A percentile compares a stretch with the other conserved stretches of the same genome.
Evolutionary conservation across 2,113 vertebrate genomes (phyloP).

Genomic region (Prochilodus magdalenae): DNA sequence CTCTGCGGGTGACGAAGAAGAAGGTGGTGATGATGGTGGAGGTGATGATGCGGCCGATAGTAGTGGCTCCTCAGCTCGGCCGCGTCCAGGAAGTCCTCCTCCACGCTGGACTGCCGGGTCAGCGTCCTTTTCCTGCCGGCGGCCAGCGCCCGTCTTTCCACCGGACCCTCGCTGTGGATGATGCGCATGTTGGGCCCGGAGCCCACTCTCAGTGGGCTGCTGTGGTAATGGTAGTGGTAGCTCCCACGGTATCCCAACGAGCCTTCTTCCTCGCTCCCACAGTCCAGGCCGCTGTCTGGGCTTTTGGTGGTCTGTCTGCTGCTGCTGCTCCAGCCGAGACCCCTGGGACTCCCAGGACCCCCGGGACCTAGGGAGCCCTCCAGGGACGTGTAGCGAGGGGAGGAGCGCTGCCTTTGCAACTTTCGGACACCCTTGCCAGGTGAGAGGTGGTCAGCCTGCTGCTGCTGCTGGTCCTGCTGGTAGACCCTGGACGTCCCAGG

Average conservation of each 20-base stretch:
- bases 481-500: conserved; percentile 71
- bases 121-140: conserved; percentile 87
- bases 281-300: conserved; percentile 96
- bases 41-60: conserved; percentile 49
- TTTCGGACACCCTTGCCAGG: conserved; percentile 60
- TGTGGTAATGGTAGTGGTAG: conserved; percentile 62
- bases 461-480: conserved; percentile 12
- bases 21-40: conserved; percentile 45
- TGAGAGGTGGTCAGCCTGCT: conserved; percentile 61
- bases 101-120: conserved; percentile 89
- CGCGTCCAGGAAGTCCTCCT: conserved; percentile 87
- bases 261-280: conserved; percentile 93
- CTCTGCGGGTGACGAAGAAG: conserved; percentile 71
- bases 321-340: conserved; percentile 62
- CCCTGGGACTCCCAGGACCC: background rate
- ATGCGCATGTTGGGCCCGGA: conserved; percentile 68
- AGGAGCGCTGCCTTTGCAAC: conserved; percentile 74
- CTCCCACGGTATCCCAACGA: conserved; percentile 72
- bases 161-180: conserved; percentile 80
- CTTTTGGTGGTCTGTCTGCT: conserved; percentile 81
- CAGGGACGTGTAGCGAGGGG: conserved; percentile 75
- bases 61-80: conserved; percentile 62
- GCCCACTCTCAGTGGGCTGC: conserved; percentile 63
- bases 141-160: conserved; percentile 73
- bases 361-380: conserved; percentile 37